A percentile compares a stretch with the other conserved stretches of the same genome.
These are phyloP conservation scores for Homarus americanus DNA, from an alignment of 1,140 invertebrate genomes.

Conservation along the genomic window DNA sequence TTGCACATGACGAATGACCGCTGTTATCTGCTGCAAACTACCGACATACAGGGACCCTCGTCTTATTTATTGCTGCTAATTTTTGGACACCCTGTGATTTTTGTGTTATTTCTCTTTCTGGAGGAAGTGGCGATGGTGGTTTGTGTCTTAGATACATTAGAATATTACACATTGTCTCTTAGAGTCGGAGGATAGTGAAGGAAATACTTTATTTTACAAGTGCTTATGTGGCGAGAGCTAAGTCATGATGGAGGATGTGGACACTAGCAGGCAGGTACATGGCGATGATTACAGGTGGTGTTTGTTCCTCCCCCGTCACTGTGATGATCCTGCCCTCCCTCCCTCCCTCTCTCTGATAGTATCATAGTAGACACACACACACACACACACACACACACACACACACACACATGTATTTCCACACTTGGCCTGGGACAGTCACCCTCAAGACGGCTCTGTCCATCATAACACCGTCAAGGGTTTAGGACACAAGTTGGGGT, in stretches of 20 bases:
- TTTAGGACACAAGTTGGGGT: no score
- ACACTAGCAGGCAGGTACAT: not conserved
- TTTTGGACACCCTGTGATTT: conserved; percentile 5
- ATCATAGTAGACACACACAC: not conserved
- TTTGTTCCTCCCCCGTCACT: not conserved
- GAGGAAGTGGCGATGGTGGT: conserved; percentile 5
- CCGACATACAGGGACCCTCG: not conserved
- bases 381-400: not conserved
- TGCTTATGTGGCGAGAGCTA: not conserved
- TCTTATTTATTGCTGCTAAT: conserved; percentile 35
- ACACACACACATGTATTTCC: not conserved
- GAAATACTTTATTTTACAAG: not conserved
- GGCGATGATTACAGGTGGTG: not conserved
- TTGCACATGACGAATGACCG: conserved; percentile 36
- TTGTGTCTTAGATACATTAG: not conserved
- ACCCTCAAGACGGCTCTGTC: no score
- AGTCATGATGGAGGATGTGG: not conserved
- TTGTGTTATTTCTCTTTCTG: not conserved
- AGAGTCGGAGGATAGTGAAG: not conserved
- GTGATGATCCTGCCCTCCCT: not conserved
- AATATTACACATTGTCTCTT: not conserved
- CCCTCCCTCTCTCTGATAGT: not conserved
- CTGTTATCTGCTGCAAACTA: conserved; percentile 44
- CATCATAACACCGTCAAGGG: no score
- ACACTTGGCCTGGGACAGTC: no score